These are phyloP conservation scores for Actinia tenebrosa DNA, from an alignment of 64 coral and sea anemone genomes.

Conservation along the genomic window DNA sequence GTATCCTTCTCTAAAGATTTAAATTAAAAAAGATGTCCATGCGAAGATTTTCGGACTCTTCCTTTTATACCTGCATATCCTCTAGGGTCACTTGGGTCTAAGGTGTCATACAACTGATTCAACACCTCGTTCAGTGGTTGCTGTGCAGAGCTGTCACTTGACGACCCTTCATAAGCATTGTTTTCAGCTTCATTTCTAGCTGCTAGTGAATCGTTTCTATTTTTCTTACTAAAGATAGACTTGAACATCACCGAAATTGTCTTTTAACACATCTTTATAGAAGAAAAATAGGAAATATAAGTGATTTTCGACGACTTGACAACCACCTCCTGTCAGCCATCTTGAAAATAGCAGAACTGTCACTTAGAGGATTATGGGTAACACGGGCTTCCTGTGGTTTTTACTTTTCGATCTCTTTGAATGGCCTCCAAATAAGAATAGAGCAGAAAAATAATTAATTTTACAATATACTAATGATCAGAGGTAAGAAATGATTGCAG, in stretches of 20 bases:
- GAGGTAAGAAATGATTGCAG: neutral
- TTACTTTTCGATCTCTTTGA: neutral
- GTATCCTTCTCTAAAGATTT: too few relatives aligned
- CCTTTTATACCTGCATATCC: conserved; percentile 27
- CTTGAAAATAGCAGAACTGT: neutral
- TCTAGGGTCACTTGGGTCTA: neutral
- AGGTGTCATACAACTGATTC: conserved; percentile 19
- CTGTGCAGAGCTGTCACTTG: neutral
- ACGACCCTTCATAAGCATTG: neutral
- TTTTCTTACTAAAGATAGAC: conserved; percentile 33
- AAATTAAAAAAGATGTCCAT: too few relatives aligned
- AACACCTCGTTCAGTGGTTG: conserved; percentile 25
- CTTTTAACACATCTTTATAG: neutral
- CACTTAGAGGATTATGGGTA: neutral
- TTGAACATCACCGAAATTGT: conserved; percentile 18
- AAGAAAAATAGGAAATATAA: neutral
- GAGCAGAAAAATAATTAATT: neutral
- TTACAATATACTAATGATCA: neutral
- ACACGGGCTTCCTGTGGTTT: neutral
- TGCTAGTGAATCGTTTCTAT: neutral
- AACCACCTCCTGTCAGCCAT: neutral
- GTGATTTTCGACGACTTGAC: neutral
- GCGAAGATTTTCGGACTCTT: too few relatives aligned
- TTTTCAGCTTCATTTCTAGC: neutral
- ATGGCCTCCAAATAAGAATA: neutral